Percentiles rank a stretch among this genome's conserved stretches.
phyloP scores from a whole-genome alignment of 2,113 vertebrate species.

The Alectura lathami region DNA sequence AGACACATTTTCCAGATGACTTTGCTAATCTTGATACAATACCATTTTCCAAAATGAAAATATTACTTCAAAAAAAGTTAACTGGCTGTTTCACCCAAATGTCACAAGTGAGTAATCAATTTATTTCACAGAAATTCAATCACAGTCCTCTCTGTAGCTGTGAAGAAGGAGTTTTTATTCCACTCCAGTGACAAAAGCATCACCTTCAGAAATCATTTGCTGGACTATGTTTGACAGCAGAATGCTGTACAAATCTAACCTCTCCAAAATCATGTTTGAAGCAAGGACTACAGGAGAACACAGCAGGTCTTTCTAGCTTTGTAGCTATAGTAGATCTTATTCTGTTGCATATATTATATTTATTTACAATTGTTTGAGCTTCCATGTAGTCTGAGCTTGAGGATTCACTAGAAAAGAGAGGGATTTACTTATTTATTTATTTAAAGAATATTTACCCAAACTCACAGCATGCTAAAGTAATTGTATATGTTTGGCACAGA shows the following conservation, averaged over 20 bases:
- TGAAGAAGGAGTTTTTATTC: background rate
- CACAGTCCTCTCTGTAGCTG: background rate
- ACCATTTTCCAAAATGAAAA: background rate
- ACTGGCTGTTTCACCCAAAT: background rate
- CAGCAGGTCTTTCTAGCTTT: background rate
- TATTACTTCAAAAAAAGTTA: background rate
- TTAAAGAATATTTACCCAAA: background rate
- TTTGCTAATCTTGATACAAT: background rate
- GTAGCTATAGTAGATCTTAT: background rate
- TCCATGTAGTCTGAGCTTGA: background rate
- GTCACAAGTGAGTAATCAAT: background rate
- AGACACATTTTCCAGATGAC: background rate
- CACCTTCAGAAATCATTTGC: background rate
- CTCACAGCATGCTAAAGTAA: background rate
- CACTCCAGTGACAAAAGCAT: background rate
- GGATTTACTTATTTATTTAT: background rate
- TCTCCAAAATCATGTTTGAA: background rate
- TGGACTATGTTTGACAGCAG: background rate
- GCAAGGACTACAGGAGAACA: fast-evolving
- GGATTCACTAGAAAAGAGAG: background rate
- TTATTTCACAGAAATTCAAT: background rate
- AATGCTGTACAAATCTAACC: background rate
- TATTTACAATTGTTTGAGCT: background rate
- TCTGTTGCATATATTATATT: background rate
- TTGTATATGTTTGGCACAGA: background rate